Evolutionary conservation across 2,113 vertebrate species (phyloP), one percentile per base, ranked within the genome.

Genomic region (Nyctibius bracteatus): DNA sequence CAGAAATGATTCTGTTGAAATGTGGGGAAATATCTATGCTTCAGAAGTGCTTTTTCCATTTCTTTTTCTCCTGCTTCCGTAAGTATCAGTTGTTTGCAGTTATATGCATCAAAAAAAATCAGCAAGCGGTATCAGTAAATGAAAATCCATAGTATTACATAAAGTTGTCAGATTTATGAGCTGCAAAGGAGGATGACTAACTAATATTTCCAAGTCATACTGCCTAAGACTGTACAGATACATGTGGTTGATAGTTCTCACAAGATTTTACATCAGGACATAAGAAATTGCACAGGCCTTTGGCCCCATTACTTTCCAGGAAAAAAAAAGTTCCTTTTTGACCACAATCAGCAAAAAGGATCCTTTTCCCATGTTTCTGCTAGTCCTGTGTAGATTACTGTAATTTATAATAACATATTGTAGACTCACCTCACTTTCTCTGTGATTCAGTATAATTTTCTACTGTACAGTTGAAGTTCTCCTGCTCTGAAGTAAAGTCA

Each of bases 301-400:
- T 47, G 11, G n/a, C 1, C 11, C 6, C 15, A 31, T 59, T 70
- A 22, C 3, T 43, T 72, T 46, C 20, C 22, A 52, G 25, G 5
- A 18, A 2, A 31, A 43, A 24, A 46, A 19, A 41, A 24, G 2
- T 22, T n/a, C 1, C 1, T 68, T 80, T 95, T 25, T 83, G 9
- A 47, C 13, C 33, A 63, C 19, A 37, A 20, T 28, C 23, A 75
- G 17, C 28, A 91, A 73, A 43, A 1, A 51, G 39, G 3, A 2
- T 72, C 12, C 3, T 84, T 80, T 78, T 67, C 7, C 47, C 12
- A 47, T 41, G 28, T 5, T 74, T 30, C 28, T 61, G 7, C 31
- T 61, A 57, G 9, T 61, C 6, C 12, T 37, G 7, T 28, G 12
- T 43, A 25, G 0, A 8, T n/a, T 74, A 25, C 5, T 1, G 2